These are phyloP conservation scores for Thaumetopoea pityocampa DNA, from an alignment of 1,140 invertebrate genomes.

Conservation along the genomic window DNA sequence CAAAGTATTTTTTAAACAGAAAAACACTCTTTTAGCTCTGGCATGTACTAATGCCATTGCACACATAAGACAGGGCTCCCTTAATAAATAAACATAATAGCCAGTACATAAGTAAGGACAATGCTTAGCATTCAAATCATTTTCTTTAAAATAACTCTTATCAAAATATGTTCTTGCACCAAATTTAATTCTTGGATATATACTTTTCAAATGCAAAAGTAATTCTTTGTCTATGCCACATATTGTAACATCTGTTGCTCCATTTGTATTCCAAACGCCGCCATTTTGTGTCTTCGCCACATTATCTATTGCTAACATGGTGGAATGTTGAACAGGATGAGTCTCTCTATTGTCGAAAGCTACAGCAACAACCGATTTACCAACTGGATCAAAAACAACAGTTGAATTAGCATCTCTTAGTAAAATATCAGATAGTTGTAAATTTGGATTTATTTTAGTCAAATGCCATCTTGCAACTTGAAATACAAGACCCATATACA, in stretches of 20 bases:
- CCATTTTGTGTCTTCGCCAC: conserved; percentile 89
- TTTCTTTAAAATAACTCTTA: conserved; percentile 20
- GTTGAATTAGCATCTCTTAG: conserved; percentile 63
- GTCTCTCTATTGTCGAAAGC: conserved; percentile 77
- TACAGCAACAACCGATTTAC: conserved; percentile 80
- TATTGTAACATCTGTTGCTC: conserved; percentile 7
- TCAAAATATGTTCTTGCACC: conserved; percentile 38
- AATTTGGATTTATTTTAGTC: conserved; percentile 8
- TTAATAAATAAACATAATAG: conserved; percentile 89
- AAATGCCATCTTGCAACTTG: conserved; percentile 69
- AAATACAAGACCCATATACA: conserved; percentile 79
- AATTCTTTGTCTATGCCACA: conserved; percentile 33
- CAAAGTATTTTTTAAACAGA: conserved; percentile 73
- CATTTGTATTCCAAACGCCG: conserved; percentile 79
- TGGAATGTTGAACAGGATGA: conserved; percentile 89
- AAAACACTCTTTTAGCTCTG: conserved; percentile 89
- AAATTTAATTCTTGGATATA: conserved; percentile 37
- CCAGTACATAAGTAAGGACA: conserved; percentile 92
- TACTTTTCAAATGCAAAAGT: conserved; percentile 38
- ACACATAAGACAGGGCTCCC: conserved; percentile 95
- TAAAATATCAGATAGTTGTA: conserved; percentile 25
- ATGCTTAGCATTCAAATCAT: conserved; percentile 25
- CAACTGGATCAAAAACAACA: conserved; percentile 83
- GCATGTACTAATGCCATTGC: conserved; percentile 96
- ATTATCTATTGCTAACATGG: conserved; percentile 90